Conservation (phyloP, 2,113 vertebrate species). For the Microcebus jonahi region DNA sequence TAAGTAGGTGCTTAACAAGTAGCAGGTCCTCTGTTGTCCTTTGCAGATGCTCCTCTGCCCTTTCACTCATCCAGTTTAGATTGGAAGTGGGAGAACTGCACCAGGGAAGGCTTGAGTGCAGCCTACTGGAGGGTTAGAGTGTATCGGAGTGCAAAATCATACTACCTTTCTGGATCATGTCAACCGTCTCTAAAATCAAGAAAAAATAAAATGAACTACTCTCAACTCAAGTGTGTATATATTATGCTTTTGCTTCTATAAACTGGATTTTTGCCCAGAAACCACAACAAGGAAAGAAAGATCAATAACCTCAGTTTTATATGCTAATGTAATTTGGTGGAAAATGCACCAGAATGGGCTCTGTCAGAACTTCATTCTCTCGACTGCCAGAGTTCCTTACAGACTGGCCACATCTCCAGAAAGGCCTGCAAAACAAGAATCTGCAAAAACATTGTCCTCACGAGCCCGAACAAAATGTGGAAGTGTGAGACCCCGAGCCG, state of each 20-base stretch:
- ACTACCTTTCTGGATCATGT: not conserved
- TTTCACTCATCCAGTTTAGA: not conserved
- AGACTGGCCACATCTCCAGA: not conserved
- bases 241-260: not conserved
- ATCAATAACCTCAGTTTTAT: conserved; percentile 53
- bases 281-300: conserved; percentile 32
- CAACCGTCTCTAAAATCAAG: not conserved
- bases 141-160: not conserved
- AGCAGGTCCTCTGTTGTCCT: not conserved
- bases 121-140: not conserved
- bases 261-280: conserved; percentile 67
- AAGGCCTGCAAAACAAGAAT: not conserved
- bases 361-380: conserved; percentile 1
- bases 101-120: not conserved
- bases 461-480: not conserved
- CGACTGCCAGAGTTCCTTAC: not conserved
- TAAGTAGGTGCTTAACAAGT: not conserved
- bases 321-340: conserved; percentile 68
- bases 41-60: not conserved
- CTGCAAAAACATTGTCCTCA: not conserved
- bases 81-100: not conserved
- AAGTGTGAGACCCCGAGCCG: not conserved
- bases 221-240: not conserved
- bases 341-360: not conserved
- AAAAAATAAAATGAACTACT: conserved; percentile 9